phyloP scores from a whole-genome alignment of 2,888 invertebrate genomes.

The Tiliacea aurago region DNA sequence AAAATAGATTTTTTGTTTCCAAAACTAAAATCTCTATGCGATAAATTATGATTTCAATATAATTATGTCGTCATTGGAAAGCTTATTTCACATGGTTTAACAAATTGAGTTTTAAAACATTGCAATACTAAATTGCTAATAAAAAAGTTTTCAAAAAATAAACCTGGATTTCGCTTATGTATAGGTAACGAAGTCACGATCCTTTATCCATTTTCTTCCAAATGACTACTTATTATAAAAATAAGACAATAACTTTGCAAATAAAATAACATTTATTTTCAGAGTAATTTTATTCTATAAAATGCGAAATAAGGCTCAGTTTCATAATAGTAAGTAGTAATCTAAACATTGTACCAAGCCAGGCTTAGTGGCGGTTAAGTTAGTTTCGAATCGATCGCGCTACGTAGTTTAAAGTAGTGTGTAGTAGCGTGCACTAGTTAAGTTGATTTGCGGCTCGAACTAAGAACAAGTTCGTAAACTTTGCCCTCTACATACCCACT shows the following conservation, averaged over 20 bases:
- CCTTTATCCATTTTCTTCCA: constrained; percentile 1
- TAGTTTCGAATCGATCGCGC: constrained; percentile 69
- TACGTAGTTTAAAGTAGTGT: constrained; percentile 71
- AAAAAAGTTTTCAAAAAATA: not conserved
- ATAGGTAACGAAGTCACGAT: constrained; percentile 37
- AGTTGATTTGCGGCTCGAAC: constrained; percentile 75
- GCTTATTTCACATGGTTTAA: not conserved
- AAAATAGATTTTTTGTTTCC: not conserved
- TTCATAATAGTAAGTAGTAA: not conserved
- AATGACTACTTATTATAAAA: constrained; percentile 2
- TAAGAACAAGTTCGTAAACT: constrained; percentile 73
- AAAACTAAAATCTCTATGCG: not conserved
- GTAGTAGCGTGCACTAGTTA: constrained; percentile 69
- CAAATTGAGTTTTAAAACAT: not conserved
- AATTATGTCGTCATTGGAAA: not conserved
- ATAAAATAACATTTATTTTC: not conserved
- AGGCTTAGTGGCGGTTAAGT: constrained; percentile 49
- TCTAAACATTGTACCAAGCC: constrained; percentile 34
- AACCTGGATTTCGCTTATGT: constrained; percentile 6
- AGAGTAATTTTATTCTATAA: constrained; percentile 1
- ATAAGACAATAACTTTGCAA: not conserved
- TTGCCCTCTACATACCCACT: constrained; percentile 63
- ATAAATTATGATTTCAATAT: not conserved
- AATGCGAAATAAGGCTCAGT: not conserved
- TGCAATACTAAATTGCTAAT: not conserved